These are phyloP conservation scores for Pelochelys cantorii DNA, from an alignment of 2,797 vertebrate genomes.

Conservation along the genomic window DNA sequence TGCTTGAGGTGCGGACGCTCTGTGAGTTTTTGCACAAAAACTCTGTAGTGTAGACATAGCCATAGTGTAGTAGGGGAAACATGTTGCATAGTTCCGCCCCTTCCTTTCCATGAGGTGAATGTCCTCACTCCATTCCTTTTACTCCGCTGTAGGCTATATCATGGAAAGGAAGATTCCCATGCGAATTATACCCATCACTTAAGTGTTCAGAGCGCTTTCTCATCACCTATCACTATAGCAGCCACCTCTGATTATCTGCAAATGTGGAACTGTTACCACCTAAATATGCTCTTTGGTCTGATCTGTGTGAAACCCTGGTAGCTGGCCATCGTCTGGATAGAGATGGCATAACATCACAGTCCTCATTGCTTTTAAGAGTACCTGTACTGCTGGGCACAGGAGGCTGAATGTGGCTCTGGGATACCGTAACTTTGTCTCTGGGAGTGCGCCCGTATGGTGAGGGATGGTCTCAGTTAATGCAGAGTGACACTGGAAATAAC, in stretches of 20 bases:
- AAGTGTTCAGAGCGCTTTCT: not conserved
- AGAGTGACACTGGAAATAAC: rapidly evolving
- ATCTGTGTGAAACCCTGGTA: not conserved
- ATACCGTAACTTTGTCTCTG: rapidly evolving
- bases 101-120: no score
- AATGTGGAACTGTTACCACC: no score
- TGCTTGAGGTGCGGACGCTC: no score
- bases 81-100: not conserved
- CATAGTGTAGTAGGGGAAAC: not conserved
- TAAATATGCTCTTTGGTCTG: not conserved
- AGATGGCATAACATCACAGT: not conserved
- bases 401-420: not conserved
- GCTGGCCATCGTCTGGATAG: not conserved
- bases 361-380: not conserved
- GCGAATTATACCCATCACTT: not conserved
- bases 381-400: not conserved
- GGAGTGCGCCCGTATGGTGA: rapidly evolving
- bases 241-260: not conserved
- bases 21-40: no score
- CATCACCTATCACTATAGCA: not conserved
- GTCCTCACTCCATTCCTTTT: not conserved
- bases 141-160: not conserved
- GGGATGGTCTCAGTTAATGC: not conserved
- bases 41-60: no score
- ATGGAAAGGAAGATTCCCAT: not conserved